Evolutionary conservation across 2,888 invertebrate genomes (phyloP), one percentile per base, ranked within the genome.

Genomic region (Sphaeridia pumilis): DNA sequence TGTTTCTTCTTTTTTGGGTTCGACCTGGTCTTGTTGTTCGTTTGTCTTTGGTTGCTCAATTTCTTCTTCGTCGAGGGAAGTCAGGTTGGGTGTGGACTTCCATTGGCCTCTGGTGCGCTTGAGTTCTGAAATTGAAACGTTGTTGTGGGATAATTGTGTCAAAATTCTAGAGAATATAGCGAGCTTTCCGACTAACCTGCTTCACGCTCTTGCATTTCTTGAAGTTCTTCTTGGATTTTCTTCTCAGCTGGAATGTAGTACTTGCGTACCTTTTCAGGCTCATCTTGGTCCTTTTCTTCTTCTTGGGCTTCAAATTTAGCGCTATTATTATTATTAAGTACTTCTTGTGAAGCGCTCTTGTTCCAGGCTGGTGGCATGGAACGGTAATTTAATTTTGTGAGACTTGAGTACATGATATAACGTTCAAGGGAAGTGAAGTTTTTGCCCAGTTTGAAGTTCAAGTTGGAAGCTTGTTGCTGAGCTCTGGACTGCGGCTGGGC

Each of bases 131-230:
- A 22, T 46, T 46, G 5, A 27, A 46, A 27, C 27, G 7, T n/a
- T 38, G 7, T 38, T 5, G 38, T 17, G 5, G 38, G n/a, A n/a
- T 17, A 17, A 38, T 17, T 38, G 38, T 14, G 7, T 38, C 38
- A 14, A 38, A 17, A 17, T 38, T 38, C 7, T 38, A 14, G 38
- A 38, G 20, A 12, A 7, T 22, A 22, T 10, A 41, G n/a, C n/a
- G n/a, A n/a, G n/a, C n/a, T n/a, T n/a, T n/a, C n/a, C n/a, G 22
- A 22, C 34, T 12, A 36, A 52, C 52, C 52, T 46, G 46, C 52
- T 44, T 56, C 56, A 14, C 56, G 45, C 38, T 56, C 49, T 10
- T 43, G 21, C 56, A 56, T 56, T 27, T 56, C 56, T 7, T 31
- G 27, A 26, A 56, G 48, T 34, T 56, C 56, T 28, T 53, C 44